Percentiles rank a stretch among this genome's conserved stretches.
Conservation (phyloP, 2,113 vertebrate species). For the Donacobius atricapilla region DNA sequence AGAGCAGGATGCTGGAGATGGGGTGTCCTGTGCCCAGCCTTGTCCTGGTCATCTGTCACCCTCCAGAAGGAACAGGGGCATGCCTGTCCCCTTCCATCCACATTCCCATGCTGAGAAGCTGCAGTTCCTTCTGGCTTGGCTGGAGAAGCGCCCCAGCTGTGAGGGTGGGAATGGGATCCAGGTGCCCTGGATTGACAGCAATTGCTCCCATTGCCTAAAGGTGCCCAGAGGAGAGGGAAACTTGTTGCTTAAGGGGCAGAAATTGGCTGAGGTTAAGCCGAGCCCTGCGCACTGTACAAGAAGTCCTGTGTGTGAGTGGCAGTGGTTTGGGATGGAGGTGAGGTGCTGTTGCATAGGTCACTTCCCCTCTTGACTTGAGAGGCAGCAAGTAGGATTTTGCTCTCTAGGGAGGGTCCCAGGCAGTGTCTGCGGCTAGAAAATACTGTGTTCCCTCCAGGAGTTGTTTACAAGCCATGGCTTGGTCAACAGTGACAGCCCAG, state of each 20-base stretch:
- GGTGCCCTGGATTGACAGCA: neutral
- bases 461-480: neutral
- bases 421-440: neutral
- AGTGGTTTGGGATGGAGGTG: neutral
- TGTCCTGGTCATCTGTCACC: rapidly evolving
- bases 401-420: neutral
- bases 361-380: neutral
- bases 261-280: neutral
- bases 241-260: neutral
- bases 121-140: neutral
- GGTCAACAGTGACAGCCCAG: neutral
- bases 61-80: neutral
- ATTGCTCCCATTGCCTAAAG: neutral
- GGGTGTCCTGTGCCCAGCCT: neutral
- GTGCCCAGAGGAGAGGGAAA: neutral
- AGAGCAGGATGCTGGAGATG: neutral
- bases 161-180: neutral
- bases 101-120: neutral
- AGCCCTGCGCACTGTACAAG: rapidly evolving
- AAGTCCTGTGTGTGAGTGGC: rapidly evolving
- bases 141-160: neutral
- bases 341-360: neutral
- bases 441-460: neutral
- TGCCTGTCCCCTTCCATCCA: neutral
- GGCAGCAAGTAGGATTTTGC: neutral